phyloP scores from a whole-genome alignment of 2,797 vertebrate species.

The Crax fasciolata region DNA sequence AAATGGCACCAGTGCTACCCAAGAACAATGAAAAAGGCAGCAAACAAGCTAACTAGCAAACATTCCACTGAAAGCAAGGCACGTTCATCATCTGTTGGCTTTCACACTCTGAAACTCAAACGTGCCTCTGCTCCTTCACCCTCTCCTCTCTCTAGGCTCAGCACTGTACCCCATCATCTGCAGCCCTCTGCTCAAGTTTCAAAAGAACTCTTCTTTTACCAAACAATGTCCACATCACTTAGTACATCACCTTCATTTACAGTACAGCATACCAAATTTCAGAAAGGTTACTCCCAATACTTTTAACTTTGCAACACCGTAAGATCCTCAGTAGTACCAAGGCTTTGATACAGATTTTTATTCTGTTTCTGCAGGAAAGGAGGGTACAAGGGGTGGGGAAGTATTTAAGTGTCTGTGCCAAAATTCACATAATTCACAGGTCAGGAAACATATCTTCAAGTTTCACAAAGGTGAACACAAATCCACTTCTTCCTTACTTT shows the following conservation, averaged over 20 bases:
- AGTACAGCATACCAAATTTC: background rate
- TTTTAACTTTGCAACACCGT: background rate
- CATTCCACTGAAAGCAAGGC: no score
- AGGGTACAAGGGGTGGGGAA: background rate
- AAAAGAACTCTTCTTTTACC: background rate
- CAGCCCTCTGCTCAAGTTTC: background rate
- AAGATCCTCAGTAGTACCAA: background rate
- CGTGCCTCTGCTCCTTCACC: background rate
- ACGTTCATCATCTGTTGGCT: rapidly evolving
- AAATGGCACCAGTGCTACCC: rapidly evolving
- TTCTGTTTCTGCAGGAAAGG: background rate
- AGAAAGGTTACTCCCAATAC: background rate
- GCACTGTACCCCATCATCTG: background rate
- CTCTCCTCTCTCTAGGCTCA: background rate
- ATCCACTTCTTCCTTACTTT: background rate
- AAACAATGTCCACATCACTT: background rate
- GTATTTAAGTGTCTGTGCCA: rapidly evolving
- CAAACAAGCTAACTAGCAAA: background rate
- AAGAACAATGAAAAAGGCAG: background rate
- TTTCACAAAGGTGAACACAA: background rate
- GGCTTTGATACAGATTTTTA: background rate
- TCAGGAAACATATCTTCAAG: background rate
- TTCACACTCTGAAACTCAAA: background rate
- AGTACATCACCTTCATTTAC: background rate
- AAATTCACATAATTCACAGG: background rate